Evolutionary conservation across 2,797 vertebrate genomes (phyloP), one percentile per base, ranked within the genome.

Genomic region (Gambelia wislizenii): DNA sequence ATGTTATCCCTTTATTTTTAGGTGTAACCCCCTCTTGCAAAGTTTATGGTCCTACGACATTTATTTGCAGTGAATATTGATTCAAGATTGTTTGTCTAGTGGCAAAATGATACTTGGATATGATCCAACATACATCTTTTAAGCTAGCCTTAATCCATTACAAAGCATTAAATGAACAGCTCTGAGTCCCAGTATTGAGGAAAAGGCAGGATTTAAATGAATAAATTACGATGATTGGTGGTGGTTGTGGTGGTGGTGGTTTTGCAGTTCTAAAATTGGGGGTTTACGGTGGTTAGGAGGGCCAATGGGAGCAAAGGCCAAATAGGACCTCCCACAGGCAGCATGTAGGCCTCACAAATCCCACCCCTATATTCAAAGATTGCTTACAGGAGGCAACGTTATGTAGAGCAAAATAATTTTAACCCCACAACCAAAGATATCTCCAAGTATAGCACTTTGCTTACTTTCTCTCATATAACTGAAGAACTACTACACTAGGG

Each of bases 131-230:
- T 56, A 85, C 39, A 69, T 69, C n/a, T 56, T 81, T 56, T 56
- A 52, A 64, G 22, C 30, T 61, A 49, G 12, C 36, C 47, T 79
- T 85, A 85, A 76, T 76, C 33, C 18, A 1, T 85, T 85, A 56
- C 14, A 85, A 39, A 90, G 47, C 1, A n/a, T 92, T 2, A 87
- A 52, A 84, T 78, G 89, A 91, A 33, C 30, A 87, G 49, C 9
- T 2, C 86, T 91, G 2, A 82, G n/a, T 90, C 83, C 6, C 8
- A 54, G 6, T 18, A 83, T 27, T 61, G 22, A 61, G 22, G 22
- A 61, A 61, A 61, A 27, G 6, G 4, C 59, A 61, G 25, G 4
- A 61, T 61, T 25, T 61, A 61, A 61, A 61, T 61, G 22, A 61
- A 61, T 61, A 61, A 5, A 61, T 61, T 25, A 61, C 22, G 22